Base-by-base conservation (phyloP, 1,140 invertebrate genomes). In the Yoshiicerus persimilis region DNA sequence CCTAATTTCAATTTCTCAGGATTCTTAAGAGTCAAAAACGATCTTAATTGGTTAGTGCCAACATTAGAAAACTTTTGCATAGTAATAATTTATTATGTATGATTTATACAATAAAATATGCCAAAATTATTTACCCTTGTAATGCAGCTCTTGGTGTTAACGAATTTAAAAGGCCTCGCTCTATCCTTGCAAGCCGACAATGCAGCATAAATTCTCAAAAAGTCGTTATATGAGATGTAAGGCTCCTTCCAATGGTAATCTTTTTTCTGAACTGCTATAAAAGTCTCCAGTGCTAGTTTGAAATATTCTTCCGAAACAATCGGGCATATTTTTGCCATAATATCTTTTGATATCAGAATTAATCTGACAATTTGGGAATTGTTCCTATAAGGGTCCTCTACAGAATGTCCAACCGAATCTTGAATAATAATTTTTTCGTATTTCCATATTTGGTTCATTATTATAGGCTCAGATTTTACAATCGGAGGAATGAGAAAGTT, bases 21-120 rank as follows among this genome's bases (percentile, higher is more conserved):
- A 83, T 83, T 87, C 86, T 87, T 23, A 80, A 87, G 16, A 39
- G n/a, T 75, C 1, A 77, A 32, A 86, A 66, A 36, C 27, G 8
- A n/a, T n/a, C 20, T 77, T n/a, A 66, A n/a, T n/a, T n/a, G n/a
- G n/a, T n/a, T n/a, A n/a, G n/a, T n/a, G n/a, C n/a, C n/a, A n/a
- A n/a, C n/a, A n/a, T n/a, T n/a, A n/a, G n/a, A n/a, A n/a, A n/a
- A n/a, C n/a, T n/a, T n/a, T n/a, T n/a, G n/a, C n/a, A n/a, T n/a
- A n/a, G n/a, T n/a, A n/a, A n/a, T n/a, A n/a, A n/a, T n/a, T n/a
- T n/a, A n/a, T n/a, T n/a, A n/a, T n/a, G n/a, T n/a, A n/a, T n/a
- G n/a, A n/a, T n/a, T n/a, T n/a, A n/a, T n/a, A n/a, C n/a, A n/a
- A n/a, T n/a, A n/a, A n/a, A n/a, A n/a, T n/a, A n/a, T n/a, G n/a